Base-by-base conservation (phyloP, 2,888 invertebrate species). In the Drosophila planitibia region DNA sequence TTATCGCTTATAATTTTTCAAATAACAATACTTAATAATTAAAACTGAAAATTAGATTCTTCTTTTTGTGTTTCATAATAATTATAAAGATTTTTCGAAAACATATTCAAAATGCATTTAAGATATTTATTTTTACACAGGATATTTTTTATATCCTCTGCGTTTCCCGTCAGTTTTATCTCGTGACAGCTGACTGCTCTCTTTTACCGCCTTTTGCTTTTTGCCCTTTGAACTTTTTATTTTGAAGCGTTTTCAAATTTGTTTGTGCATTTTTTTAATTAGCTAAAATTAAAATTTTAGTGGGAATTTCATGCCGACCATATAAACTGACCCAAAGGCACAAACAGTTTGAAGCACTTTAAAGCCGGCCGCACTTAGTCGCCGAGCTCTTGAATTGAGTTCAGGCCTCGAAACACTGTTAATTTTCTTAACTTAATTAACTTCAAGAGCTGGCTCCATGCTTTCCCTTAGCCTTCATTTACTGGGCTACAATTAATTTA, bases 371-470 rank as follows among this genome's bases (percentile, higher is more conserved):
- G 47, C 39, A 47, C 33, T 66, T 51, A 32, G 25, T 55, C 28
- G 41, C 37, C 52, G 6, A 49, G 49, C 54, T 59, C n/a, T 66
- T 62, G 33, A 60, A 68, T 44, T 59, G 25, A 62, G 37, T 52
- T 65, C 51, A 10, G 41, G 9, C 33, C 25, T 44, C 54, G 39
- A 41, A 51, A 58, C 44, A 44, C 64, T 66, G 68, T 65, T 66
- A 51, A 82, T 67, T 67, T 67, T 39, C 28, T 47, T 59, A 82
- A 80, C 69, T 71, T 80, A 77, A 82, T 82, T 85, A 80, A 64
- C 68, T 77, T 71, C 22, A 59, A 61, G 49, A 39, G 57, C 63
- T 33, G 47, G 19, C 28, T 47, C n/a, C 60, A 37, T 44, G 7
- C 0, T 19, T 22, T 28, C 4, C 19, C 14, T 39, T 28, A 28